Evolutionary conservation across 2,888 invertebrate species (phyloP), one percentile per base, ranked within the genome.

Genomic region (Tetheella fluctuosa): DNA sequence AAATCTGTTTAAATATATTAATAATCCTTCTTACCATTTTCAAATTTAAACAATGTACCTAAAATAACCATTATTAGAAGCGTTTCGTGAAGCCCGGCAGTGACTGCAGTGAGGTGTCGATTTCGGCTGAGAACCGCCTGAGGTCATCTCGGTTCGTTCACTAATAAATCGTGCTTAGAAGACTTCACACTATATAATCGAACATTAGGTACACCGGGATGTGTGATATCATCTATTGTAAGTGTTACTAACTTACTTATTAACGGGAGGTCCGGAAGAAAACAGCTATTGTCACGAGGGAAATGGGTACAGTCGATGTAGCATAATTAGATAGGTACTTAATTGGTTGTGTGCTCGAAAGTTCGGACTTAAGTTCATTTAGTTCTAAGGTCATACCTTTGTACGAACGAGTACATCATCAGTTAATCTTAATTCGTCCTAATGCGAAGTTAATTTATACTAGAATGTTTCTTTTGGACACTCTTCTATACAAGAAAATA

Each of bases 111-210:
- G 76, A 80, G 79, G 79, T 80, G 80, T 80, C 77, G 71, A 81
- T 79, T 79, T 81, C 78, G 83, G 83, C 74, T 88, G 89, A 77
- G 88, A 89, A 88, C 76, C 79, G 87, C 88, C 85, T 64, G 78
- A 62, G 85, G 88, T 81, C 64, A 59, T 71, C 73, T 68, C 75
- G 72, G 65, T 68, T 67, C 74, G 70, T 74, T 79, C 76, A 74
- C 78, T 79, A 77, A 75, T 80, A 80, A 81, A 81, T 80, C 76
- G 78, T 80, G 77, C 73, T 77, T 69, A 77, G 74, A 79, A 76
- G 78, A 79, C 79, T 81, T 78, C 75, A 72, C 72, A 69, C 66
- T 67, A 68, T 65, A 71, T 71, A 64, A 65, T 60, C 59, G 55
- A 60, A 62, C 67, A 65, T 71, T 34, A 30, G 7, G 30, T 62